Conservation (phyloP, 1,140 invertebrate genomes). For the Drosophila athabasca region DNA sequence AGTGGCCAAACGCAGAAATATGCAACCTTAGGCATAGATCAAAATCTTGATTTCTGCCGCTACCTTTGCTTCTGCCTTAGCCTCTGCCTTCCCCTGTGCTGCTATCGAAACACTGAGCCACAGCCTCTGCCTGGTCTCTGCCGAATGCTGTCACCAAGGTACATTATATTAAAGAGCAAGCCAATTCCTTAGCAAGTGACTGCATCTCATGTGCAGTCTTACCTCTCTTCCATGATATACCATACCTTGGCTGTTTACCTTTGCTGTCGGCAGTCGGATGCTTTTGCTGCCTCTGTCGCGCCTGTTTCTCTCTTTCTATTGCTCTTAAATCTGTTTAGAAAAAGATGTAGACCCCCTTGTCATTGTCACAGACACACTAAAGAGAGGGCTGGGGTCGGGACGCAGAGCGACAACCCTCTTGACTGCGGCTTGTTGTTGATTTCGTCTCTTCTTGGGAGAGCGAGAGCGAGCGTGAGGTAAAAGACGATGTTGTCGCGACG, state of each 20-base stretch:
- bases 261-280: too few species aligned
- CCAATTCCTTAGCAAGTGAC: too few species aligned
- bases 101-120: constrained; percentile 1
- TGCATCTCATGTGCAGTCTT: too few species aligned
- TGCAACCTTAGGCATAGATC: too few species aligned
- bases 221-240: too few species aligned
- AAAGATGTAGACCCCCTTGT: constrained; percentile 68
- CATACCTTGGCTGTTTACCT: too few species aligned
- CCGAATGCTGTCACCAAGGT: too few species aligned
- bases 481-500: constrained; percentile 26
- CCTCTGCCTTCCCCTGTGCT: not conserved
- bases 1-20: too few species aligned
- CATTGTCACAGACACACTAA: constrained; percentile 65
- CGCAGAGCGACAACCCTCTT: constrained; percentile 41
- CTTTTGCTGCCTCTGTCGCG: constrained; percentile 4
- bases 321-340: constrained; percentile 7
- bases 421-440: constrained; percentile 62
- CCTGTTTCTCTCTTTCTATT: constrained; percentile 11
- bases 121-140: too few species aligned
- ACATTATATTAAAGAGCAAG: too few species aligned
- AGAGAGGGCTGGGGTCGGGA: not conserved
- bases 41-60: too few species aligned
- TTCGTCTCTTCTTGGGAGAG: constrained; percentile 28
- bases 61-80: too few species aligned
- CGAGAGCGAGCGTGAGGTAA: not conserved